Base-by-base conservation (phyloP, 2,888 invertebrate genomes). In the Pachymerium ferrugineum region DNA sequence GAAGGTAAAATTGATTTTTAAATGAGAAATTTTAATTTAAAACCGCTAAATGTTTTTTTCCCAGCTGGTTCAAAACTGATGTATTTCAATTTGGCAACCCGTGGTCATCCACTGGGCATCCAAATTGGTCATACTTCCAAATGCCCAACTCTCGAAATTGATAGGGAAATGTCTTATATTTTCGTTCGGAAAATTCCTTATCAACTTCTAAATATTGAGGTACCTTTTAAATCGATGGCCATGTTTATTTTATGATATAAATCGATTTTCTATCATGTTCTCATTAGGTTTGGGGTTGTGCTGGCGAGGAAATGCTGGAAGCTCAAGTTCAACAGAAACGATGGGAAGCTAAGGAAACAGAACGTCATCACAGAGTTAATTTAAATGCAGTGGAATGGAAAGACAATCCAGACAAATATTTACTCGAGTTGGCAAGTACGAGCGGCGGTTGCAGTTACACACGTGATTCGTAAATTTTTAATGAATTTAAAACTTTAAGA, bases 331-430 rank as follows among this genome's bases (percentile, higher is more conserved):
- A 94, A 79, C 89, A 94, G 78, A 95, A 95, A 82, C 90, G 91
- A 79, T 95, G 93, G 93, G 93, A 95, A 82, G 89, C 90, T 22
- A 89, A 89, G 79, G 94, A 97, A 82, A 92, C 91, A 0, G 94
- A 97, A 84, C 88, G 90, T 76, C 91, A 92, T 79, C 85, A 92
- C 73, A 88, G 89, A 80, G 92, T 78, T 22, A 74, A 33, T 19
- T 83, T 95, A 75, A 92, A 90, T 16, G 89, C 94, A 0, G 89
- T 91, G 22, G 95, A 96, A 81, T 97, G 97, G 97, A 87, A 93
- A 80, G 95, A 97, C 81, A 94, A 96, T 85, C 96, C 97, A 0
- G 97, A 97, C 85, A 88, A 95, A 74, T 94, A 95, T 82, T 86
- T 96, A 71, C 84, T 96, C 76, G 93, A 94, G 82, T 85, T 95